Base-by-base conservation (phyloP, 2,888 invertebrate genomes). In the Eupeodes latifasciatus region DNA sequence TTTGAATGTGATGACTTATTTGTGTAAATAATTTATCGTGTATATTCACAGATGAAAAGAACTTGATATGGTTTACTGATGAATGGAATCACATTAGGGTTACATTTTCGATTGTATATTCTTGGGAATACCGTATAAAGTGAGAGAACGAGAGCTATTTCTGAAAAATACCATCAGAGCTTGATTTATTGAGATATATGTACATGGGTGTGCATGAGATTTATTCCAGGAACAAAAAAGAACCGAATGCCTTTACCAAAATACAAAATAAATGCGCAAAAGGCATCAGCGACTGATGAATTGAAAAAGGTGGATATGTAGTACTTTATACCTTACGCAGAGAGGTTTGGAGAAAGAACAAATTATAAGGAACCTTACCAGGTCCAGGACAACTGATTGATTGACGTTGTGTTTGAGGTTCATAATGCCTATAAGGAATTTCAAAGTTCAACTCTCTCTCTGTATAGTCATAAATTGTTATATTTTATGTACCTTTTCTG, bases 21-120 rank as follows among this genome's bases (percentile, higher is more conserved):
- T 85, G 84, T 81, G 88, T 78, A 84, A 85, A 85, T 88, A 85
- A 81, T 85, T 88, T 81, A 84, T 57, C n/a, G 59, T 44, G 19
- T 59, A 86, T 78, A 86, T 78, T 82, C 61, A 40, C 74, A 71
- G 78, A 85, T 78, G 71, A 88, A 85, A 81, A 71, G 69, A 53
- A 81, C 51, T 77, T 76, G 64, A 80, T 80, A 82, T 76, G 79
- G 14, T 40, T 62, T 47, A 16, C 34, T 77, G 81, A 88, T 81
- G 76, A 88, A 80, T 88, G 74, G 34, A 81, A 81, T 77, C 77
- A 44, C 80, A 88, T 88, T 87, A 87, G 53, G 57, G 36, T 27
- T 47, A 34, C 27, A 34, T 27, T 51, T 66, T 55, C 4, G 16
- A n/a, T 71, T 61, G 55, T 40, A 55, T 40, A 55, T 59, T 59